Evolutionary conservation across 2,888 invertebrate genomes (phyloP).

Genomic region (Sceliomorpha sp.): DNA sequence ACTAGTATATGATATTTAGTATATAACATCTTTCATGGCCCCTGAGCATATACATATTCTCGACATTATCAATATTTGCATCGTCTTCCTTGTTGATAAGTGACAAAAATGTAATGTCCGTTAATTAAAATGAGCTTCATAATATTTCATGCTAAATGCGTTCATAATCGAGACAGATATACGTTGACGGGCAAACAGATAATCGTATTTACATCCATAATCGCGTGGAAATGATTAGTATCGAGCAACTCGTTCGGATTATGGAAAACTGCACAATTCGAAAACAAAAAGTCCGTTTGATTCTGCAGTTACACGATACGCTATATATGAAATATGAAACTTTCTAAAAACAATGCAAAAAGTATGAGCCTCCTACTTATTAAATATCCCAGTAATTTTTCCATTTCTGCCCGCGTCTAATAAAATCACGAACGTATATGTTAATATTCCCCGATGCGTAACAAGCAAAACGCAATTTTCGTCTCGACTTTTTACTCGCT

Average conservation of each 20-base stretch:
- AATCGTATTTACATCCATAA: slow-evolving; percentile 35
- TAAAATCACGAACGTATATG: too few relatives aligned
- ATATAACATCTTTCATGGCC: too few relatives aligned
- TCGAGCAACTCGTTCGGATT: neutral
- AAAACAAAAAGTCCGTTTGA: neutral
- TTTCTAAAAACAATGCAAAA: too few relatives aligned
- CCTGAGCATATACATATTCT: slow-evolving; percentile 9
- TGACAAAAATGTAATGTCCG: slow-evolving; percentile 17
- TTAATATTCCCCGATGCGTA: too few relatives aligned
- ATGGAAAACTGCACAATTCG: neutral
- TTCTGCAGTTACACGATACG: too few relatives aligned
- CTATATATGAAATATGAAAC: too few relatives aligned
- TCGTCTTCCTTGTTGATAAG: slow-evolving; percentile 33
- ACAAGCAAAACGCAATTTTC: too few relatives aligned
- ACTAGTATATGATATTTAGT: too few relatives aligned
- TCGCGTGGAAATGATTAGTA: slow-evolving; percentile 13
- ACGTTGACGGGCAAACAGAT: slow-evolving; percentile 17
- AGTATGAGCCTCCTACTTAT: too few relatives aligned
- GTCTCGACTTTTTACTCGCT: too few relatives aligned
- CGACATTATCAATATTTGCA: slow-evolving; percentile 35
- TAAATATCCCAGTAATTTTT: too few relatives aligned
- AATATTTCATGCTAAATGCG: slow-evolving; percentile 22
- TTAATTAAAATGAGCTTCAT: slow-evolving; percentile 46
- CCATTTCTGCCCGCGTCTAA: too few relatives aligned
- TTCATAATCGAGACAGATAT: slow-evolving; percentile 30